These are phyloP conservation scores for Sarcophaga subvicina DNA, from an alignment of 2,888 invertebrate species.

Conservation along the genomic window DNA sequence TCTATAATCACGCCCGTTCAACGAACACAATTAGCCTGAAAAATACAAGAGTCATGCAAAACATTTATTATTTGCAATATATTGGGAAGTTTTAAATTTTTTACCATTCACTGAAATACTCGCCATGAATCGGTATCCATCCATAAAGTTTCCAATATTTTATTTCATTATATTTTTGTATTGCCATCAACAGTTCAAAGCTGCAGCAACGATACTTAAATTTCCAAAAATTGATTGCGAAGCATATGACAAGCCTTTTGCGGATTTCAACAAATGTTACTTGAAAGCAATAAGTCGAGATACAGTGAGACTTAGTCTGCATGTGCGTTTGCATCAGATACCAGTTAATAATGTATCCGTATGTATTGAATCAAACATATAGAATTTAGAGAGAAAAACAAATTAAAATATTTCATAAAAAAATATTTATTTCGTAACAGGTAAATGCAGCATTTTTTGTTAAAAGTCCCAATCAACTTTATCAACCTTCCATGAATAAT, in stretches of 20 bases:
- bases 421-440: not conserved
- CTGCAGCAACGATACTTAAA: not conserved
- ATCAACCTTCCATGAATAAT: constrained; percentile 18
- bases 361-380: not conserved
- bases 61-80: no score
- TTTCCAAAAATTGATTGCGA: constrained; percentile 21
- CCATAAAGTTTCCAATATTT: no score
- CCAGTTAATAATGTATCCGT: constrained; percentile 26
- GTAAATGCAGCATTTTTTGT: not conserved
- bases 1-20: no score
- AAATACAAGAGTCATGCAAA: no score
- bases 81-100: no score
- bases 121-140: no score
- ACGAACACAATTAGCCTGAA: no score
- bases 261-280: not conserved
- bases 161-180: not conserved
- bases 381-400: no score
- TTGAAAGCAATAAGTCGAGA: constrained; percentile 5
- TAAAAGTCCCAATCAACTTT: constrained; percentile 1
- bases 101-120: no score
- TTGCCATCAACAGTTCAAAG: no score
- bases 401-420: no score
- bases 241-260: not conserved
- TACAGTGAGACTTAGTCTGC: not conserved
- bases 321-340: not conserved